Evolutionary conservation across 2,888 invertebrate genomes (phyloP).

Genomic region (Dicyrtoma fusca): DNA sequence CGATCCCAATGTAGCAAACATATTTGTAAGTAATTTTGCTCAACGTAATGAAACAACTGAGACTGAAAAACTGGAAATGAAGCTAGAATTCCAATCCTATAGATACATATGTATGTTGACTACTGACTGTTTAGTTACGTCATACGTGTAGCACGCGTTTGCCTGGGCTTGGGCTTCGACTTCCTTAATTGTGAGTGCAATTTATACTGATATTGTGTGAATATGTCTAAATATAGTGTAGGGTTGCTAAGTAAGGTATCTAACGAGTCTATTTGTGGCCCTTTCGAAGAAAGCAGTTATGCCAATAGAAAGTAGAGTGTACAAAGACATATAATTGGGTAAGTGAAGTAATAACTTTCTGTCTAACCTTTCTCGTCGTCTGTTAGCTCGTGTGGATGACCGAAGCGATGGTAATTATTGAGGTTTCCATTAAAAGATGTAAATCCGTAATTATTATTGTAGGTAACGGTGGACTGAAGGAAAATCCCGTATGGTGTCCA

Average conservation of each 20-base stretch:
- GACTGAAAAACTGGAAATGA: not conserved
- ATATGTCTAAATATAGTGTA: too few relatives aligned
- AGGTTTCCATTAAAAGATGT: constrained; percentile 10
- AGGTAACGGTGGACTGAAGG: constrained; percentile 36
- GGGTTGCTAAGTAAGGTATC: too few relatives aligned
- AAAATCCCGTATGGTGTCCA: constrained; percentile 46
- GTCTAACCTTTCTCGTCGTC: constrained; percentile 28
- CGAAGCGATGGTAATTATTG: constrained; percentile 18
- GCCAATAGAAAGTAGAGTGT: constrained; percentile 3
- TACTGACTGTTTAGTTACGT: not conserved
- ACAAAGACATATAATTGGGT: not conserved
- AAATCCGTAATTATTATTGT: constrained; percentile 19
- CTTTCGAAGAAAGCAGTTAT: too few relatives aligned
- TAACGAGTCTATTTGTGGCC: not conserved
- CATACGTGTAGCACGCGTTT: not conserved
- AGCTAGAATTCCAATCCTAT: not conserved
- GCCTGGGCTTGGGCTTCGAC: too few relatives aligned
- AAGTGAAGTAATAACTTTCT: not conserved
- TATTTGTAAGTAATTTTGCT: constrained; percentile 11
- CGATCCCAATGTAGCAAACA: not conserved
- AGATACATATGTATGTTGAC: constrained; percentile 6
- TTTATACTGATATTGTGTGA: too few relatives aligned
- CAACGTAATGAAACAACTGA: constrained; percentile 22
- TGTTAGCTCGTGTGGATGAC: constrained; percentile 17
- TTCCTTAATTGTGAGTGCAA: too few relatives aligned